Evolutionary conservation across 2,888 invertebrate genomes (phyloP), one percentile per base, ranked within the genome.

Genomic region (Ophioninae sp.): DNA sequence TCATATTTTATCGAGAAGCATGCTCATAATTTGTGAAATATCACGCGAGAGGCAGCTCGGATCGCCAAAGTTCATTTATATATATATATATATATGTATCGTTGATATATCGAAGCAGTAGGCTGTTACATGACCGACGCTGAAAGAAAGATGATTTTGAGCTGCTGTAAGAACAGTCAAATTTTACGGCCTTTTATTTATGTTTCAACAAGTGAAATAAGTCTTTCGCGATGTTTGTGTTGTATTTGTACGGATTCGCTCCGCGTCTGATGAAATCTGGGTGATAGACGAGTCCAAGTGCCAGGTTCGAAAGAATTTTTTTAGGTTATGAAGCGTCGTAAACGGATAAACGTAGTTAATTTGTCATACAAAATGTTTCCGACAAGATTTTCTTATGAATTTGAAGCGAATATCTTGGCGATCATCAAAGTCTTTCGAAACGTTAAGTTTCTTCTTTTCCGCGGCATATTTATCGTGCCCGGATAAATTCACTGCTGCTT

Each of bases 21-120:
- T 44, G n/a, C 23, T 59, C 67, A 65, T 57, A 57, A 65, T 57
- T 75, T 39, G 76, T 68, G 39, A n/a, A 59, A 59, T 68, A 61
- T 17, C 39, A 65, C 67, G 59, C 17, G 6, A 13, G 39, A 44
- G 30, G 8, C 39, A 59, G 41, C 76, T 76, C 57, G 23, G 68
- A 76, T 67, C 67, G 67, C n/a, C 30, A n/a, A 74, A 64, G 37
- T 73, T 73, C 39, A 59, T 21, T 61, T 59, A 39, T 3, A 21
- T 21, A 5, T 39, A 72, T 59, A 59, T 10, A 41, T 59, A 23
- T 61, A 20, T 7, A 7, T 21, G 21, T 23, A 23, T 41, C 13
- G 37, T 72, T 21, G 41, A 59, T 59, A 17, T 21, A 23, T 8
- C 64, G 44, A 73, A 73, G 17, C 20, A 41, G 41, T 68, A 50